A percentile compares a stretch with the other conserved stretches of the same genome.
phyloP scores from a whole-genome alignment of 53 echinoderm and acorn worm genomes.

The Apostichopus leukothele region DNA sequence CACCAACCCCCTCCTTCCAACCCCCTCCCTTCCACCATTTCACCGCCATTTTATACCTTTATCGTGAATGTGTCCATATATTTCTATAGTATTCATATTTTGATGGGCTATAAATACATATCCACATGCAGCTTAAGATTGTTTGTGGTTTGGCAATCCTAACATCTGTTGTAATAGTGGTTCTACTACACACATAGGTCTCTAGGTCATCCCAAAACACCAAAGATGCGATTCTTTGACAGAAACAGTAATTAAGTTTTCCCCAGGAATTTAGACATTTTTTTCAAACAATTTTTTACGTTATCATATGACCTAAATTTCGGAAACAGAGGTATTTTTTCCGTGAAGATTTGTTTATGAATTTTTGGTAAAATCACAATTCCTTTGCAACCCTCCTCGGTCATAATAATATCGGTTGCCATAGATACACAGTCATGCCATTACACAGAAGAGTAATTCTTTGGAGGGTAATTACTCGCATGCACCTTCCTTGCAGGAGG shows the following conservation, averaged over 20 bases:
- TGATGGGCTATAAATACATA: too few relatives aligned
- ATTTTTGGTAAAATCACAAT: constrained; percentile 33
- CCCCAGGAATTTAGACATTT: not conserved
- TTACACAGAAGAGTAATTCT: constrained; percentile 13
- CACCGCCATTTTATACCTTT: too few relatives aligned
- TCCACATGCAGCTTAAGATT: too few relatives aligned
- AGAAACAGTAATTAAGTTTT: constrained; percentile 3
- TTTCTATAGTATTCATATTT: too few relatives aligned
- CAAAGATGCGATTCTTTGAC: not conserved
- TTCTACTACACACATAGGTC: not conserved
- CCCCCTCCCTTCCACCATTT: too few relatives aligned
- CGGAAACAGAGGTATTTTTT: constrained; percentile 5
- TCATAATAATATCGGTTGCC: constrained; percentile 37
- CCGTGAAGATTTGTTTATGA: constrained; percentile 15
- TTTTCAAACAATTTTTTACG: constrained; percentile 1
- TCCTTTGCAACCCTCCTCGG: constrained; percentile 28
- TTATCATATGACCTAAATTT: constrained; percentile 36
- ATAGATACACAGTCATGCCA: constrained; percentile 36
- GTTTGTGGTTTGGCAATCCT: not conserved
- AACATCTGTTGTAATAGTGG: not conserved
- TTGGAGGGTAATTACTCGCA: constrained; percentile 35
- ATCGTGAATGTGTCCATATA: too few relatives aligned
- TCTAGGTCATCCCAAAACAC: not conserved
- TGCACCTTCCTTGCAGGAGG: constrained; percentile 43
- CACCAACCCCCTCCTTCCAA: too few relatives aligned